Base-by-base conservation (phyloP, 2,888 invertebrate genomes). In the Tanypteryx hageni region DNA sequence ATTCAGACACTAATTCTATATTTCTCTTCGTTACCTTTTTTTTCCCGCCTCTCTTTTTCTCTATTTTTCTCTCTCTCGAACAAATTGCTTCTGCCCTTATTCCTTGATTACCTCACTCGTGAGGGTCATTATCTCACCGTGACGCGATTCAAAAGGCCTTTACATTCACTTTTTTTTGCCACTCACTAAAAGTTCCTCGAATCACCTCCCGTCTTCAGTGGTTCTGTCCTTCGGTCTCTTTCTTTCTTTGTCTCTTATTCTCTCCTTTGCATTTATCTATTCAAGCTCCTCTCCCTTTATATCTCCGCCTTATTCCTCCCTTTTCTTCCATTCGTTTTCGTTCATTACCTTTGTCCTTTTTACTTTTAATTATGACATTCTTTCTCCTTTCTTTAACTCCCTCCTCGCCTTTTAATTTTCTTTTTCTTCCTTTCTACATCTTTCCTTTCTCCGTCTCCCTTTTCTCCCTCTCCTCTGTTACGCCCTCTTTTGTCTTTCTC, bases 111-210 rank as follows among this genome's bases (percentile, higher is more conserved):
- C 44, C 89, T 18, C 56, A 44, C 68, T 56, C 89, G 44, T 64
- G 31, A 27, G 64, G 64, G 89, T 89, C 64, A 68, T 89, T 89
- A 89, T 89, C 64, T 89, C 64, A 68, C 68, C 89, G 64, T 89
- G 89, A 64, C 64, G 64, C 27, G 27, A 64, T n/a, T 31, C 68
- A 64, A 68, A 89, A 44, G 22, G n/a, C 89, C n/a, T 89, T 44
- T 64, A 44, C 13, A 4, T 64, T 31, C 31, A 56, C 89, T n/a
- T 44, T 89, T n/a, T 89, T 86, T n/a, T 68, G 61, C 64, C 44
- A 64, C 68, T 7, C 18, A 22, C 89, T n/a, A 56, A 76, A 76
- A 76, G 76, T 22, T 27, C 18, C 76, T 76, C 9, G 27, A 76
- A 27, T 76, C 76, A 9, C 27, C 76, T 76, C 11, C 76, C 27